Conservation (phyloP, 2,888 invertebrate genomes). For the Alloplasta piceator region DNA sequence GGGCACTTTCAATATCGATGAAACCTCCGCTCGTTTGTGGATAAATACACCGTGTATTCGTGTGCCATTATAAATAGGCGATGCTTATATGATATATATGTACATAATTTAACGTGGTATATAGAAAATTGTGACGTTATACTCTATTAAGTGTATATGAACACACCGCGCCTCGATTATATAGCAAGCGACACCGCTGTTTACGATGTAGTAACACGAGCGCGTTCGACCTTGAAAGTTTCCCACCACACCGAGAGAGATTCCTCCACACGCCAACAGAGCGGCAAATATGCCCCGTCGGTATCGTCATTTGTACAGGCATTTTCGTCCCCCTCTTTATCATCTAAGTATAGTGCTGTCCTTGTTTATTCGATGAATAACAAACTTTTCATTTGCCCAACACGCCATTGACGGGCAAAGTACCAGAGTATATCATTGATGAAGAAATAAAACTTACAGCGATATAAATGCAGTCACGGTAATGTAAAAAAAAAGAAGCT, state of each 20-base stretch:
- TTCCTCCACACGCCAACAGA: slow-evolving; percentile 14
- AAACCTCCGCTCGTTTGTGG: slow-evolving; percentile 3
- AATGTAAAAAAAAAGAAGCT: neutral
- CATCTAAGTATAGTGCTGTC: slow-evolving; percentile 15
- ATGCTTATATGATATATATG: slow-evolving; percentile 10
- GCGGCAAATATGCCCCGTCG: slow-evolving; percentile 16
- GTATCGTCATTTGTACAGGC: slow-evolving; percentile 15
- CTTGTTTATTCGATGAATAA: slow-evolving; percentile 24
- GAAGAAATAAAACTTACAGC: neutral
- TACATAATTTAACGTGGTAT: slow-evolving; percentile 10
- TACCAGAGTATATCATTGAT: neutral
- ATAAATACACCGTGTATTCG: neutral
- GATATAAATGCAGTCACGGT: slow-evolving; percentile 17
- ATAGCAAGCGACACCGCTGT: slow-evolving; percentile 34
- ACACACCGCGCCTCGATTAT: slow-evolving; percentile 3
- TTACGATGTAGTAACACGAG: slow-evolving; percentile 49
- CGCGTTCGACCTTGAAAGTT: slow-evolving; percentile 42
- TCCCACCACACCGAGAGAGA: slow-evolving; percentile 11
- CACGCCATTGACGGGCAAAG: slow-evolving; percentile 9
- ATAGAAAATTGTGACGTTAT: slow-evolving; percentile 15
- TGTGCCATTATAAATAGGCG: neutral
- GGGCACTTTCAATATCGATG: slow-evolving; percentile 29
- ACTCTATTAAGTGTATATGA: slow-evolving; percentile 21
- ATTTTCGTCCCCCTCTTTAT: slow-evolving; percentile 22
- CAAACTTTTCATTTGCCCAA: neutral